Evolutionary conservation across 2,888 invertebrate species (phyloP), one percentile per base, ranked within the genome.

Genomic region (Dynastes maya): DNA sequence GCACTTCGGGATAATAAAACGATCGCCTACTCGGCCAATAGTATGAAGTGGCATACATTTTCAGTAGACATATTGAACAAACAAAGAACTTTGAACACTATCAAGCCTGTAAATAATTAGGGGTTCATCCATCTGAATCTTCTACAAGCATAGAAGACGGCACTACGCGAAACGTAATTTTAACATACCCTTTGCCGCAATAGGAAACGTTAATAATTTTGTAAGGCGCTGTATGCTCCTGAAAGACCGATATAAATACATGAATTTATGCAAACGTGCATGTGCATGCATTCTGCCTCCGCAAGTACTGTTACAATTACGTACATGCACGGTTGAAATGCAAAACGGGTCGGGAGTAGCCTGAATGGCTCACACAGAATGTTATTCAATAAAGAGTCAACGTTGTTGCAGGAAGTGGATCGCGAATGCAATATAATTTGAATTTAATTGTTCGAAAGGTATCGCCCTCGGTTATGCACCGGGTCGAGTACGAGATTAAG

Each of bases 351-450:
- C 40, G 49, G 27, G 27, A 13, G 51, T 6, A 51, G 51, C 49
- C 22, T 1, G 51, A 68, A 68, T 51, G n/a, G 13, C 32, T 51
- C 27, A n/a, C 29, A 16, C n/a, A 51, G 27, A 68, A 68, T 68
- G 68, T 68, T 68, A 68, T 68, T 68, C 29, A 68, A 68, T 68
- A 68, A 68, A 51, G 53, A 51, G 68, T 68, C 68, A 68, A n/a
- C 51, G 68, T 68, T 68, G 68, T 68, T 51, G 51, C 68, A 49
- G 53, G 68, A 68, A 68, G 68, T 68, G 51, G 51, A 27, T 51
- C 68, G 68, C 51, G 13, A 68, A 49, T 68, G 68, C 68, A 51
- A 40, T 68, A 51, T 68, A 68, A 68, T 68, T 68, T 68, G 68
- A 68, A 68, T 68, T 53, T 68, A 68, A 68, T 68, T 68, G 68